Conservation (phyloP, 2,888 invertebrate species). For the Mermis nigrescens region DNA sequence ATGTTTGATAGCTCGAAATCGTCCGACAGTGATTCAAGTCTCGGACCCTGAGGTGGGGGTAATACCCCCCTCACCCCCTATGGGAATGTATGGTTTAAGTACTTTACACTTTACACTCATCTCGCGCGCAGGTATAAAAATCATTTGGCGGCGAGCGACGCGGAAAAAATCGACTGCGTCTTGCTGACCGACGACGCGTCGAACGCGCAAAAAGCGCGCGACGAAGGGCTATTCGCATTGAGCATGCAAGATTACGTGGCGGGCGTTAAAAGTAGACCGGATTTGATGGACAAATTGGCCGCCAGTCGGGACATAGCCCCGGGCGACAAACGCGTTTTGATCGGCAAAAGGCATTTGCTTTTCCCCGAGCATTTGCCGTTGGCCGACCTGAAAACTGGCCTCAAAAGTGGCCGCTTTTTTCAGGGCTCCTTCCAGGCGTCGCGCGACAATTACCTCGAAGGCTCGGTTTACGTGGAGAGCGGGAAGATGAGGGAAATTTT, state of each 20-base stretch:
- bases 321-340: neutral
- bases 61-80: too few species aligned
- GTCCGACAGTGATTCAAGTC: too few species aligned
- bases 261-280: neutral
- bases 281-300: constrained; percentile 1
- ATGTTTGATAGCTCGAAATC: too few species aligned
- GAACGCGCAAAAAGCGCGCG: neutral
- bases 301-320: neutral
- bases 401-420: constrained; percentile 52
- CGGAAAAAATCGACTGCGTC: constrained; percentile 46
- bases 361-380: constrained; percentile 68
- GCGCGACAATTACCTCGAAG: constrained; percentile 81
- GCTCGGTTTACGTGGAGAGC: constrained; percentile 56
- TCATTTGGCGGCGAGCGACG: constrained; percentile 51
- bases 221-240: neutral
- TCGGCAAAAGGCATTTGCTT: constrained; percentile 6
- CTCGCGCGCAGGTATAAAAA: constrained; percentile 64
- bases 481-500: constrained; percentile 46
- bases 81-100: too few species aligned
- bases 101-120: constrained; percentile 42
- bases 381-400: constrained; percentile 54
- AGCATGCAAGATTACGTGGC: neutral
- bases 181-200: neutral
- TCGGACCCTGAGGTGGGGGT: too few species aligned
- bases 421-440: constrained; percentile 60